Conservation (phyloP, 2,113 vertebrate genomes). For the Burhinus oedicnemus region DNA sequence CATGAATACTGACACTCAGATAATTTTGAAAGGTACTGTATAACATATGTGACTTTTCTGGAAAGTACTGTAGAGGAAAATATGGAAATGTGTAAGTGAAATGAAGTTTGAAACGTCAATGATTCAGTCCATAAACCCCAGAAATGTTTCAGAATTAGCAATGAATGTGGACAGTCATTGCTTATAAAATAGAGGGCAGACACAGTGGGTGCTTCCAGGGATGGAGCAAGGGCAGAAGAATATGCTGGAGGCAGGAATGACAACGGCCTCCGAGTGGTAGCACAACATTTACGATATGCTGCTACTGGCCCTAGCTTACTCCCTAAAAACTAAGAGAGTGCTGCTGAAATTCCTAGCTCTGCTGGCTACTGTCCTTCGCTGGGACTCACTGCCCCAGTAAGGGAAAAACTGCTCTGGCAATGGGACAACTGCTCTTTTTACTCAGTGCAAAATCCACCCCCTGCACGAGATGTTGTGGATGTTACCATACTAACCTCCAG, state of each 20-base stretch:
- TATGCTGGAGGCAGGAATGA: neutral
- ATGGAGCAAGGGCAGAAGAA: neutral
- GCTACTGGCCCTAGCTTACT: too few species aligned
- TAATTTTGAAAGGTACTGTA: neutral
- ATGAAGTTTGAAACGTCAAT: neutral
- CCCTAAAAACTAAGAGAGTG: neutral
- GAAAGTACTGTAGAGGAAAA: neutral
- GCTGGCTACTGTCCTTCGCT: neutral
- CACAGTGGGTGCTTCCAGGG: neutral
- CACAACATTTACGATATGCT: neutral
- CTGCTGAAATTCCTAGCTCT: neutral
- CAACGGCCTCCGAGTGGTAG: neutral
- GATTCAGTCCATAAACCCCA: neutral
- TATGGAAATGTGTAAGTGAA: neutral
- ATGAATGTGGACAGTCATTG: neutral
- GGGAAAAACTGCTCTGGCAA: neutral
- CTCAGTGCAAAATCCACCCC: neutral
- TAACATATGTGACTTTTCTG: neutral
- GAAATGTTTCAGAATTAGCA: neutral
- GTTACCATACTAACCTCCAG: neutral
- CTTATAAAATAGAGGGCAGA: neutral
- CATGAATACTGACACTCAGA: neutral
- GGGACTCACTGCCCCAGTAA: neutral
- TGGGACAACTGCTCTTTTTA: neutral
- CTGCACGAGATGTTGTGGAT: neutral